These are phyloP conservation scores for Sesamia nonagrioides DNA, from an alignment of 1,140 invertebrate genomes.

Conservation along the genomic window DNA sequence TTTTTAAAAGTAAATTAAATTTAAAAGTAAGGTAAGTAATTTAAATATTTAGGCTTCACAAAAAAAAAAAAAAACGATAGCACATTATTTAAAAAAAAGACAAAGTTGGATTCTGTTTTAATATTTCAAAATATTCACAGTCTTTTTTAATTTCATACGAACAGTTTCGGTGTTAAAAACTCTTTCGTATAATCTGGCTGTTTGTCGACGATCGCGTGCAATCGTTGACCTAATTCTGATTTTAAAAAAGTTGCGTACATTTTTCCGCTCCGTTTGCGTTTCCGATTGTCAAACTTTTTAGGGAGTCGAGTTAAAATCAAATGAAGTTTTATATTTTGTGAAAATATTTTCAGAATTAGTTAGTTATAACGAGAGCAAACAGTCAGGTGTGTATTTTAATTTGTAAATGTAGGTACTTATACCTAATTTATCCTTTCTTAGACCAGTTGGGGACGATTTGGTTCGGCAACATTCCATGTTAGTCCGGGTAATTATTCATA, in stretches of 20 bases:
- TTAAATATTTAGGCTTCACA: not conserved
- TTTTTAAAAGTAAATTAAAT: no score
- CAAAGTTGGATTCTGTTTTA: no score
- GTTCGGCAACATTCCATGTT: not conserved
- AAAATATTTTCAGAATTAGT: slow-evolving; percentile 17
- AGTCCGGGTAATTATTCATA: slow-evolving; percentile 11
- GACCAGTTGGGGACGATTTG: not conserved
- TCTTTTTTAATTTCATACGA: slow-evolving; percentile 44
- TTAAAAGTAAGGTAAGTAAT: no score
- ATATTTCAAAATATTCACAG: not conserved
- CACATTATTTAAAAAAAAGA: no score
- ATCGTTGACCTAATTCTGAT: slow-evolving; percentile 63
- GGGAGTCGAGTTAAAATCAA: slow-evolving; percentile 46
- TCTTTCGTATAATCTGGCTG: slow-evolving; percentile 48
- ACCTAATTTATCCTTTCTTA: not conserved
- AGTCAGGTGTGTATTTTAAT: not conserved
- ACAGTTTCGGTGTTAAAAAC: slow-evolving; percentile 33
- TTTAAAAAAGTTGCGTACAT: slow-evolving; percentile 62
- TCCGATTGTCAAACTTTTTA: slow-evolving; percentile 54
- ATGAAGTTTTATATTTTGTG: slow-evolving; percentile 45
- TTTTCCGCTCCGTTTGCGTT: slow-evolving; percentile 50
- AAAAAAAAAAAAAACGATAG: no score
- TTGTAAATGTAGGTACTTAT: not conserved
- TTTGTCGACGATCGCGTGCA: slow-evolving; percentile 59
- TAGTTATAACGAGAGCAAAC: slow-evolving; percentile 1